These are phyloP conservation scores for Andrena haemorrhoa DNA, from an alignment of 2,888 invertebrate genomes.

Conservation along the genomic window DNA sequence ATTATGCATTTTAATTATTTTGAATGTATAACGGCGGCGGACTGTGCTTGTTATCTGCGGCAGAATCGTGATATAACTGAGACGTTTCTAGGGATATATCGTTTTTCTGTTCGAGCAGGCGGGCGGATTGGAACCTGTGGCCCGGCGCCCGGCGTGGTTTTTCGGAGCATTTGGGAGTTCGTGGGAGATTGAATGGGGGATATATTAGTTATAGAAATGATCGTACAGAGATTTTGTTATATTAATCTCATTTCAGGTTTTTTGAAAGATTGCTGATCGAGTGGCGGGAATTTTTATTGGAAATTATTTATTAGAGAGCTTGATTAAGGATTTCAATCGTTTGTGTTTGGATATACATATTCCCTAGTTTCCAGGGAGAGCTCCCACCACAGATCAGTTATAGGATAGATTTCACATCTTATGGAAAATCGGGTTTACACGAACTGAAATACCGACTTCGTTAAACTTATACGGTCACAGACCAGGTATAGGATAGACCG, in stretches of 20 bases:
- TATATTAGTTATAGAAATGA: background rate
- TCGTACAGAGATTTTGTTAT: background rate
- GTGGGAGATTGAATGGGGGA: background rate
- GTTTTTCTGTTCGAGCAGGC: background rate
- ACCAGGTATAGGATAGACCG: no score
- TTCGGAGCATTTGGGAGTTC: background rate
- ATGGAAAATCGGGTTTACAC: no score
- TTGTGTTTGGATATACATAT: background rate
- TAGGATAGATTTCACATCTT: no score
- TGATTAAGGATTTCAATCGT: no score
- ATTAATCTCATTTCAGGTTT: no score
- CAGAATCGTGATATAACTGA: conserved; percentile 34
- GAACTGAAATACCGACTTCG: no score
- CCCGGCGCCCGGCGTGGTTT: background rate
- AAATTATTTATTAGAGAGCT: no score
- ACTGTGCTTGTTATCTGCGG: conserved; percentile 32
- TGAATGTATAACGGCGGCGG: conserved; percentile 20
- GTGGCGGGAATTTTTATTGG: no score
- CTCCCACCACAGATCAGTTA: no score
- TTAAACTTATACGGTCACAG: no score
- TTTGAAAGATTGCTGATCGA: no score
- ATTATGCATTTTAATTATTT: conserved; percentile 51
- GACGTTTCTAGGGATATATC: conserved; percentile 39
- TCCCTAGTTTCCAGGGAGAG: background rate
- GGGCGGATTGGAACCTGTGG: background rate